Evolutionary conservation across 2,797 vertebrate genomes (phyloP).

Genomic region (Euphonia xanthogaster): DNA sequence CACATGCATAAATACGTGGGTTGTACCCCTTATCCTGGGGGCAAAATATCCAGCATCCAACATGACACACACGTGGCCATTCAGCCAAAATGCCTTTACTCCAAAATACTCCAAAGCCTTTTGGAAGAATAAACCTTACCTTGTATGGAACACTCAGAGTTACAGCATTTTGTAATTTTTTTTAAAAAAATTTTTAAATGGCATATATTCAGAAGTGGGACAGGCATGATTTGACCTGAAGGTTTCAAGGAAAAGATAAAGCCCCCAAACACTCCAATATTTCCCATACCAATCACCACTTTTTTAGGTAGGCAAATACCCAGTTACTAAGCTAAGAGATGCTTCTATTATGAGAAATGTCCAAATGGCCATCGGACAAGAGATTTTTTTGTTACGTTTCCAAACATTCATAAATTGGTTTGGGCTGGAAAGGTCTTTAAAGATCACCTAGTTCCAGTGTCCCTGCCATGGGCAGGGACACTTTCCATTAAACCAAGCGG

Average conservation of each 20-base stretch:
- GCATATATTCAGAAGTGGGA: not conserved
- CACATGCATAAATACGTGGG: slow-evolving; percentile 44
- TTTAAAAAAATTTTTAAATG: not conserved
- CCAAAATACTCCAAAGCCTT: not conserved
- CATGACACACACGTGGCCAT: not conserved
- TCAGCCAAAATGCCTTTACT: not conserved
- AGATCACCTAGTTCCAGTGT: not conserved
- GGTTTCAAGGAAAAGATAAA: not conserved
- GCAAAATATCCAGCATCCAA: slow-evolving; percentile 41
- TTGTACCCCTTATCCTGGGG: slow-evolving; percentile 38
- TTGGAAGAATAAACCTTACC: not conserved
- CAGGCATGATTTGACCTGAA: not conserved
- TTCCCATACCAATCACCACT: rapidly evolving
- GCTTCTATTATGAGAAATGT: not conserved
- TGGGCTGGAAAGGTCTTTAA: not conserved
- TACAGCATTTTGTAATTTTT: not conserved
- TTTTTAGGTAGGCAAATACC: not conserved
- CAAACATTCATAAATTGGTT: not conserved
- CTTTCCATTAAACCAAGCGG: not conserved
- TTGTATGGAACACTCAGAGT: not conserved
- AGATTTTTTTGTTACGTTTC: not conserved
- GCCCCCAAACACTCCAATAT: rapidly evolving
- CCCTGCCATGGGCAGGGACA: not conserved
- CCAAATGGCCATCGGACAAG: rapidly evolving
- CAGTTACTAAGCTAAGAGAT: not conserved